Evolutionary conservation across 2,888 invertebrate species (phyloP).

Genomic region (Colostygia pectinataria): DNA sequence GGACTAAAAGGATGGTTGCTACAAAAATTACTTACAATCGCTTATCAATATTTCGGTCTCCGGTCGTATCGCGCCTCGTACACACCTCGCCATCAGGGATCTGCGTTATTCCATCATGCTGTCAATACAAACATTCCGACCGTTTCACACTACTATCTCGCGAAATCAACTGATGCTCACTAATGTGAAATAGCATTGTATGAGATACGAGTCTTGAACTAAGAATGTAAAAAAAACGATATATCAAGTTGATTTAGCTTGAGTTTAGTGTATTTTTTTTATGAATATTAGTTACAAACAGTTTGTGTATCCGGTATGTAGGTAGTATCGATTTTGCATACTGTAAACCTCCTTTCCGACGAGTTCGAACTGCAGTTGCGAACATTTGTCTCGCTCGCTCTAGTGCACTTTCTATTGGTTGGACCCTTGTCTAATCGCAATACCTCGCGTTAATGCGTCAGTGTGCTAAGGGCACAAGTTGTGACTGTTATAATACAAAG

Average conservation of each 20-base stretch:
- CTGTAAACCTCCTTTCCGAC: no score
- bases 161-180: slow-evolving; percentile 5
- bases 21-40: slow-evolving; percentile 46
- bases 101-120: slow-evolving; percentile 66
- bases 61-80: slow-evolving; percentile 45
- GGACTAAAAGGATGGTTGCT: background rate
- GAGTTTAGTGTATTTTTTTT: background rate
- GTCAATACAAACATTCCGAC: slow-evolving; percentile 66
- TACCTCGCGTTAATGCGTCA: no score
- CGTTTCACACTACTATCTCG: slow-evolving; percentile 37
- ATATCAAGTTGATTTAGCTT: slow-evolving; percentile 6
- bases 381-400: no score
- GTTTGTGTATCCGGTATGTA: background rate
- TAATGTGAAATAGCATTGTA: no score
- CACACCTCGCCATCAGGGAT: slow-evolving; percentile 50
- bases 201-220: no score
- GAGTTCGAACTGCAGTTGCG: no score
- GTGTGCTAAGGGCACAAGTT: no score
- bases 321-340: background rate
- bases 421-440: no score
- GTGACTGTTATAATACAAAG: no score
- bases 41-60: slow-evolving; percentile 55
- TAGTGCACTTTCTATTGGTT: no score
- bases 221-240: no score
- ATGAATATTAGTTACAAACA: slow-evolving; percentile 10